These are phyloP conservation scores for Galleria mellonella DNA, from an alignment of 1,140 invertebrate species.

Conservation along the genomic window DNA sequence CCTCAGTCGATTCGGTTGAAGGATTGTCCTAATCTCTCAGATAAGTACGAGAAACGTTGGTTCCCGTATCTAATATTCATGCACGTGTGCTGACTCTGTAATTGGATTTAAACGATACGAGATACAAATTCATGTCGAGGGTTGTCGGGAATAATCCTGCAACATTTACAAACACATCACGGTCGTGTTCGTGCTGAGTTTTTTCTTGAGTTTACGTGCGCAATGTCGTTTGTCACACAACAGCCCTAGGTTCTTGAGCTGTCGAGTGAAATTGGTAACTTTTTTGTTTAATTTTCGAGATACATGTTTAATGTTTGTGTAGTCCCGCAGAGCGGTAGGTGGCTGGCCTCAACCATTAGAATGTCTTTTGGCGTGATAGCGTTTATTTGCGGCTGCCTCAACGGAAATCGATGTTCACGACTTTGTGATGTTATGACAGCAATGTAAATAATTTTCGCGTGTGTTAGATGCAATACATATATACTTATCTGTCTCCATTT, in stretches of 20 bases:
- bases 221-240: constrained; percentile 20
- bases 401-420: not conserved
- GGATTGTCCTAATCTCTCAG: constrained; percentile 51
- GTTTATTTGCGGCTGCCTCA: constrained; percentile 18
- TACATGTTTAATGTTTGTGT: constrained; percentile 17
- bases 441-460: too few species aligned
- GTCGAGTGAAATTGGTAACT: constrained; percentile 42
- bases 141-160: constrained; percentile 33
- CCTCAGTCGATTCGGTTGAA: constrained; percentile 33
- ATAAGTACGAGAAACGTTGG: constrained; percentile 40
- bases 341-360: constrained; percentile 4
- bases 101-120: constrained; percentile 43
- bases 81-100: constrained; percentile 45
- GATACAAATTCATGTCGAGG: constrained; percentile 44
- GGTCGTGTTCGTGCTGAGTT: constrained; percentile 27
- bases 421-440: too few species aligned
- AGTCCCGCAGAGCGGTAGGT: constrained; percentile 7
- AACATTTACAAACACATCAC: constrained; percentile 53
- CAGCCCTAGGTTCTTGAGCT: constrained; percentile 15
- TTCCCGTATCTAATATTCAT: constrained; percentile 20
- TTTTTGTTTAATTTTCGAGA: constrained; percentile 32
- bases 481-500: too few species aligned
- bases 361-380: constrained; percentile 10
- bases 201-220: constrained; percentile 29
- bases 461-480: too few species aligned